A percentile compares a stretch with the other conserved stretches of the same genome.
Conservation (phyloP, 2,888 invertebrate species). For the Polyommatus icarus region DNA sequence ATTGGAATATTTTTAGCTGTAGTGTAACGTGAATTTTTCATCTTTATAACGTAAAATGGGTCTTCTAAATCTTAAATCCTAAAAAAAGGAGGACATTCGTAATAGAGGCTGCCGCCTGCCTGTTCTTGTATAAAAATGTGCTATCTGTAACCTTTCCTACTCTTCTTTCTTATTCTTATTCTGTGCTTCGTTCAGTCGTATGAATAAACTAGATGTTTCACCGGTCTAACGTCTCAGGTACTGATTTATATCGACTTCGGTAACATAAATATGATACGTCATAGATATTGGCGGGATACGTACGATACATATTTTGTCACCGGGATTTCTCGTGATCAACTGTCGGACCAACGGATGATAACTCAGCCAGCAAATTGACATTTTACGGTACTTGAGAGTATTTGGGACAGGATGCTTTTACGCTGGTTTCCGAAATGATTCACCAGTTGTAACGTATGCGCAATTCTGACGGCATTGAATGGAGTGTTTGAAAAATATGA, state of each 20-base stretch:
- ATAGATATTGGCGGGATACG: neutral
- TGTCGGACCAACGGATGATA: neutral
- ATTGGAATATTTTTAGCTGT: neutral
- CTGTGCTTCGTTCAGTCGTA: neutral
- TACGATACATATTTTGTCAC: slow-evolving; percentile 6
- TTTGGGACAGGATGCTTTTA: slow-evolving; percentile 5
- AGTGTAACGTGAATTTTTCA: neutral
- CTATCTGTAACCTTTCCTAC: neutral
- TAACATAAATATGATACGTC: slow-evolving; percentile 23
- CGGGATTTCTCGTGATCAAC: neutral
- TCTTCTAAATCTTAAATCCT: no score
- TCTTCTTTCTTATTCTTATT: no score
- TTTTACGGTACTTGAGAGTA: slow-evolving; percentile 10
- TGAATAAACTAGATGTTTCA: slow-evolving; percentile 1
- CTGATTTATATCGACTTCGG: slow-evolving; percentile 9
- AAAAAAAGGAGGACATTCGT: no score
- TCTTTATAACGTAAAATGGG: no score
- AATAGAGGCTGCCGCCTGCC: no score
- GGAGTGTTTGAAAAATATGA: neutral
- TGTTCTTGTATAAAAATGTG: no score
- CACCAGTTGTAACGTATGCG: neutral
- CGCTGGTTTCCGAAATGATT: slow-evolving; percentile 21
- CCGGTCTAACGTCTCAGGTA: neutral
- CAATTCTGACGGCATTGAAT: neutral
- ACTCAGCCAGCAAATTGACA: neutral